phyloP scores from a whole-genome alignment of 2,888 invertebrate species.

The Drosophila pegasa region DNA sequence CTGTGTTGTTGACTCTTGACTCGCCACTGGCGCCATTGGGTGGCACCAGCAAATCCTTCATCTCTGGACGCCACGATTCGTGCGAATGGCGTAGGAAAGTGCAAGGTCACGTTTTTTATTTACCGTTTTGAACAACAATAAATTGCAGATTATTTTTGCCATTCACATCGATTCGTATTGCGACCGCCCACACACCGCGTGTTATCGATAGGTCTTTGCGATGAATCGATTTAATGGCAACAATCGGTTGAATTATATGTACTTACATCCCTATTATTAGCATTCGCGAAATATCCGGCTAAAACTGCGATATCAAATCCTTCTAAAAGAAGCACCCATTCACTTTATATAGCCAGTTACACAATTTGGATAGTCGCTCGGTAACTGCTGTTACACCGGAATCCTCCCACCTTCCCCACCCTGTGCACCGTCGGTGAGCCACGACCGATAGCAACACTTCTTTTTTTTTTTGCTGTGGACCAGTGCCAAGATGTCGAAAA shows the following conservation, averaged over 20 bases:
- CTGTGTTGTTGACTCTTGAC: conserved; percentile 22
- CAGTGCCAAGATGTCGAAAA: conserved; percentile 90
- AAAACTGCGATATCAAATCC: conserved; percentile 18
- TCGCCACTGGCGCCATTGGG: conserved; percentile 35
- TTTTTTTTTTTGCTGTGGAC: conserved; percentile 24
- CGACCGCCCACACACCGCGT: no score
- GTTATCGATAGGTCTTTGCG: conserved; percentile 13
- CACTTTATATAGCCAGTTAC: conserved; percentile 8
- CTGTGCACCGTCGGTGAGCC: conserved; percentile 25
- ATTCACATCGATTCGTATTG: conserved; percentile 44
- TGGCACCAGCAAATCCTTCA: conserved; percentile 50
- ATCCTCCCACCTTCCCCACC: conserved; percentile 24
- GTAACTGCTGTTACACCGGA: conserved; percentile 23
- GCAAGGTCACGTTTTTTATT: conserved; percentile 31
- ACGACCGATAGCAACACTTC: conserved; percentile 26
- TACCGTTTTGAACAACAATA: conserved; percentile 23
- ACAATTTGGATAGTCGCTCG: conserved; percentile 11
- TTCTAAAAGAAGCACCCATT: conserved; percentile 1
- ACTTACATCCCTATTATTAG: conserved; percentile 34
- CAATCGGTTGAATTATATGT: conserved; percentile 1
- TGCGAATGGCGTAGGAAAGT: neutral
- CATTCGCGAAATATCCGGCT: conserved; percentile 34
- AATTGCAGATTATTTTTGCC: conserved; percentile 27
- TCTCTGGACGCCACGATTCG: conserved; percentile 12
- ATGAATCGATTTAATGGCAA: conserved; percentile 8